Evolutionary conservation across 2,797 vertebrate genomes (phyloP), one percentile per base, ranked within the genome.

Genomic region (Remorina albescens): DNA sequence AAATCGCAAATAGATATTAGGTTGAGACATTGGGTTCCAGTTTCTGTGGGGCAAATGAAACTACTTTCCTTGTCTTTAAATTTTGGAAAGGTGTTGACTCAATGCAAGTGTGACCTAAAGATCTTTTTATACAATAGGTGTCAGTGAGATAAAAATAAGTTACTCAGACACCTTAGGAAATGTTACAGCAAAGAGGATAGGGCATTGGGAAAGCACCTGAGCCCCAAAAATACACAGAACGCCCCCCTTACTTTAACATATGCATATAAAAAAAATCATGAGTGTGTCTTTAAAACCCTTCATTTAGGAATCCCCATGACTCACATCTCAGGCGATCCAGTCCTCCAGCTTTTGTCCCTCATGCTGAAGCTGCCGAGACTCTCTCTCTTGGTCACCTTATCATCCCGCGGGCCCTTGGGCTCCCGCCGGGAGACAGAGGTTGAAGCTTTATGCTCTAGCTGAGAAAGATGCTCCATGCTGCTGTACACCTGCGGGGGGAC

Each of bases 391-490:
- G 92, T 78, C 49, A 93, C 63, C 39, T 95, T 92, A 67, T 98
- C 96, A 41, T 97, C 96, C 9, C 95, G 92, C 60, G 95, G 95
- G 69, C 95, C 93, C 76, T 95, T 94, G 72, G 93, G 94, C 73
- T 97, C 96, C 71, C 96, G 79, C 16, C 95, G 92, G 75, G 94
- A 94, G 63, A 96, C 92, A 0, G 90, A 25, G 94, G 78, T n/a
- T n/a, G n/a, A n/a, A n/a, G n/a, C n/a, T 85, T 97, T 97, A 74
- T 96, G 95, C 79, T 97, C 96, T 26, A 97, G 94, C 87, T 97
- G 97, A 8, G 96, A 97, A 68, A 98, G 90, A 58, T 97, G 97
- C 81, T 98, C 97, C 97, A 98, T 97, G 51, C 97, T 98, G 92
- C 97, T 98, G 76, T 97, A 97, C 58, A 97, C 96, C 97, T 98